These are phyloP conservation scores for Cyphomyrmex costatus DNA, from an alignment of 1,140 invertebrate genomes.

Conservation along the genomic window DNA sequence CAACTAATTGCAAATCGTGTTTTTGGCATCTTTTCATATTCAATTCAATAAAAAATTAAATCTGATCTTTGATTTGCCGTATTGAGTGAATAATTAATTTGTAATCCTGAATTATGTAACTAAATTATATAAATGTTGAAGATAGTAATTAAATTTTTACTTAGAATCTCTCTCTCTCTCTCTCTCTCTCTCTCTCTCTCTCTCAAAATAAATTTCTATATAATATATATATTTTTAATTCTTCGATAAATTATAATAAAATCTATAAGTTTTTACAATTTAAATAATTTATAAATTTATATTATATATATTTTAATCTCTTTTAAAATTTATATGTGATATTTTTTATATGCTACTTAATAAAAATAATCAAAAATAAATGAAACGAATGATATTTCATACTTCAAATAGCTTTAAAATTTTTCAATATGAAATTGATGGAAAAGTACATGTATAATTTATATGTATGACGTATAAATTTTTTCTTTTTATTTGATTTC, in stretches of 20 bases:
- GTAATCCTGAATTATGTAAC: neutral
- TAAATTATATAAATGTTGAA: conserved; percentile 12
- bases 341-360: neutral
- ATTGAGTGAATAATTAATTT: neutral
- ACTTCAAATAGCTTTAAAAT: neutral
- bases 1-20: conserved; percentile 5
- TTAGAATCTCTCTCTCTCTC: too few relatives aligned
- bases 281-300: neutral
- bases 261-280: neutral
- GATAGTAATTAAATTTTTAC: neutral
- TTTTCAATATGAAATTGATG: conserved; percentile 1
- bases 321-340: neutral
- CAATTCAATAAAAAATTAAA: neutral
- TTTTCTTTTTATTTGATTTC: neutral
- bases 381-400: neutral
- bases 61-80: neutral
- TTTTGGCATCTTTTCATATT: neutral
- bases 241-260: neutral
- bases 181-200: too few relatives aligned
- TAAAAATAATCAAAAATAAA: conserved; percentile 12
- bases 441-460: neutral
- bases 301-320: neutral
- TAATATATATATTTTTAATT: neutral
- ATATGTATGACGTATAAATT: neutral
- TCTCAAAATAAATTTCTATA: neutral